These are phyloP conservation scores for Leptocoma aspasia DNA, from an alignment of 2,113 vertebrate species.

Conservation along the genomic window DNA sequence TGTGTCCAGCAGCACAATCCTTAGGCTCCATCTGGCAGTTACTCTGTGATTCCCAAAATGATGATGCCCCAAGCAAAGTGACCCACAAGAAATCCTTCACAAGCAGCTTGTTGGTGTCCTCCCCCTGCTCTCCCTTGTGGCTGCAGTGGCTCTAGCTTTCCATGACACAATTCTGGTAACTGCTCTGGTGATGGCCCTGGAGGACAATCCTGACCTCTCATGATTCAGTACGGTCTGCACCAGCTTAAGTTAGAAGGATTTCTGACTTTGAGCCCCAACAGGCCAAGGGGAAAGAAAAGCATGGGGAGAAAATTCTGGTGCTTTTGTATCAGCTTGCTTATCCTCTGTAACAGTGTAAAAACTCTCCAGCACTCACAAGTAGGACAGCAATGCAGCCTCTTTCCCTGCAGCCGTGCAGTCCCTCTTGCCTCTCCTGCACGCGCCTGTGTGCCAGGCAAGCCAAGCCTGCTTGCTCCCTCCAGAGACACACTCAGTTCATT, in stretches of 20 bases:
- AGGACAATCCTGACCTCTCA: neutral
- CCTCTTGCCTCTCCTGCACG: fast-evolving
- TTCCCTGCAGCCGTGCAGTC: fast-evolving
- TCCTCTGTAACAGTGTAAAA: neutral
- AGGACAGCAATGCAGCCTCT: neutral
- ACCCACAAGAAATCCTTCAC: neutral
- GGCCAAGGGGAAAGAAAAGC: neutral
- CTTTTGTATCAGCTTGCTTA: neutral
- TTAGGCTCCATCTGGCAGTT: neutral
- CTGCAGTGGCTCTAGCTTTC: neutral
- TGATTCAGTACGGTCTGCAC: fast-evolving
- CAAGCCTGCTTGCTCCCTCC: neutral
- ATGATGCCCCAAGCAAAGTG: neutral
- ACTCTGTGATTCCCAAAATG: neutral
- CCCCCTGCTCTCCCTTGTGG: neutral
- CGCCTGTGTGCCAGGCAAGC: neutral
- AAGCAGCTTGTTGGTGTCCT: neutral
- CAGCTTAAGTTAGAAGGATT: neutral
- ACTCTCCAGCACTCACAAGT: neutral
- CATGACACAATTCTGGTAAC: neutral
- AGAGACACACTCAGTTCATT: neutral
- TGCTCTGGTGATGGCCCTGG: neutral
- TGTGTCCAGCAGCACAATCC: neutral
- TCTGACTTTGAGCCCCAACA: neutral
- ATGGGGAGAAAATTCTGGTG: neutral